Percentiles rank a stretch among this genome's conserved stretches.
Evolutionary conservation across 2,797 vertebrate genomes (phyloP).

Genomic region (Anas acuta): DNA sequence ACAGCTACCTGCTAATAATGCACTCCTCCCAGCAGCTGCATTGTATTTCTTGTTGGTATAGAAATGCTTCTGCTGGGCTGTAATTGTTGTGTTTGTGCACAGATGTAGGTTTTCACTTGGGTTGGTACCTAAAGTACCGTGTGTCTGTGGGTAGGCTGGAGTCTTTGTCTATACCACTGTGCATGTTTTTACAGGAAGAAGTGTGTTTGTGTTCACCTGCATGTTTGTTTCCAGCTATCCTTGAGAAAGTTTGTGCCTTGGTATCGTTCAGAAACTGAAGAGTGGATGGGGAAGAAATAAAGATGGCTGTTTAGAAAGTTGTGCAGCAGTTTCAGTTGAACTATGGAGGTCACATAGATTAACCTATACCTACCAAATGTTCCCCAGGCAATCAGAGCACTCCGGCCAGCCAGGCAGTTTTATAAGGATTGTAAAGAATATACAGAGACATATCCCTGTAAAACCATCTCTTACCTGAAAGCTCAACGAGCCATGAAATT

Average conservation of each 20-base stretch:
- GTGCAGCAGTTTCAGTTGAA: slow-evolving; percentile 45
- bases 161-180: neutral
- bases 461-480: slow-evolving; percentile 53
- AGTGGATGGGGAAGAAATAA: neutral
- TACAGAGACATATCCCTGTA: slow-evolving; percentile 38
- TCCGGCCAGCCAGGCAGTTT: slow-evolving; percentile 22
- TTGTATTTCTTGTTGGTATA: neutral
- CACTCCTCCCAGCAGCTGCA: neutral
- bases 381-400: slow-evolving; percentile 46
- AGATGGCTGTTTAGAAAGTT: slow-evolving; percentile 44
- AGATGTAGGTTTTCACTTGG: neutral
- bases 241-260: neutral
- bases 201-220: neutral
- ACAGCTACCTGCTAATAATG: neutral
- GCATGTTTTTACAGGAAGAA: neutral
- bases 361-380: slow-evolving; percentile 53
- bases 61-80: neutral
- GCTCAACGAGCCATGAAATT: slow-evolving; percentile 54
- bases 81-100: neutral
- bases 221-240: neutral
- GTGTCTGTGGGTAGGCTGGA: neutral
- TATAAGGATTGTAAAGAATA: slow-evolving; percentile 64
- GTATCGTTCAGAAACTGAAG: neutral
- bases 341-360: slow-evolving; percentile 62
- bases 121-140: neutral